Evolutionary conservation across 2,113 vertebrate species (phyloP).

Genomic region (Charadrius vociferus): DNA sequence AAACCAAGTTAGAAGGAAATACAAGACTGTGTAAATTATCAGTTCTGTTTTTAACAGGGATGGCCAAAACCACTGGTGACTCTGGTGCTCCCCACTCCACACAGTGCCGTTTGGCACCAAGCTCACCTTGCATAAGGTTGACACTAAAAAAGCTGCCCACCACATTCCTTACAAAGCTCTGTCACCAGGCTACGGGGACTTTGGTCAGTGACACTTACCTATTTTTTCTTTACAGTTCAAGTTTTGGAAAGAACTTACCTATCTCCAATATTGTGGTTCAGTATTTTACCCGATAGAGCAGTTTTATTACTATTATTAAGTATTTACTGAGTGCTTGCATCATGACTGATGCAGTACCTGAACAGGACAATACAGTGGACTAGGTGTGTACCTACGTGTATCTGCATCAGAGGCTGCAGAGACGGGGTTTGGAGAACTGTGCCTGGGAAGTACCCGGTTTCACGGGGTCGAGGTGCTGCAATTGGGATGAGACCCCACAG

Average conservation of each 20-base stretch:
- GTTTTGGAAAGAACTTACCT: not conserved
- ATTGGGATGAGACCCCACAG: not conserved
- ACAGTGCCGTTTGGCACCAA: not conserved
- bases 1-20: not conserved
- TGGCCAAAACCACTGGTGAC: not conserved
- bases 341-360: not conserved
- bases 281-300: not conserved
- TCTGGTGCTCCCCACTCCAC: not conserved
- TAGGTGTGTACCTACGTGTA: too few species aligned
- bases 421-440: not conserved
- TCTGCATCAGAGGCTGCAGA: not conserved
- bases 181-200: not conserved
- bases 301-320: not conserved
- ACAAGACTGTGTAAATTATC: not conserved
- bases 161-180: not conserved
- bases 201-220: not conserved
- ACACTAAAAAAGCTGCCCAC: not conserved
- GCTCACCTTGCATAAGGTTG: not conserved
- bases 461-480: fast-evolving
- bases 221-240: not conserved
- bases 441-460: not conserved
- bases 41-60: not conserved
- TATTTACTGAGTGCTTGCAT: not conserved
- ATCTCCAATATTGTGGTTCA: not conserved
- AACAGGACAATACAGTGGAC: not conserved